Percentiles rank a stretch among this genome's conserved stretches.
Evolutionary conservation across 1,140 invertebrate genomes (phyloP).

Genomic region (Drosophila ohnishii): DNA sequence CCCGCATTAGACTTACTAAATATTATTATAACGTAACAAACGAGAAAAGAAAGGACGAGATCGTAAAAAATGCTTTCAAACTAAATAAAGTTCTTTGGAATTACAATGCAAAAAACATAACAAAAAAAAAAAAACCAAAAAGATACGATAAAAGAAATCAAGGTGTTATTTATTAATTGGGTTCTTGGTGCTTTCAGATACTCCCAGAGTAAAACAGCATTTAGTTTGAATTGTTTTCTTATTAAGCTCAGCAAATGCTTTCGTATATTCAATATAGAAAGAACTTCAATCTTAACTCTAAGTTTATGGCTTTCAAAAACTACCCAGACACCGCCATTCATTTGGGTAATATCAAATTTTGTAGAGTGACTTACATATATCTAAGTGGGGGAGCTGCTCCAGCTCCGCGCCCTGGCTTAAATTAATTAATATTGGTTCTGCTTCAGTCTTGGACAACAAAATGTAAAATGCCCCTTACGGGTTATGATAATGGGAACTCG

Average conservation of each 20-base stretch:
- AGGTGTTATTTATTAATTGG: neutral
- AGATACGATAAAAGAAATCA: constrained; percentile 31
- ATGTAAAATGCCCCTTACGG: constrained; percentile 43
- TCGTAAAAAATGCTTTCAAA: constrained; percentile 79
- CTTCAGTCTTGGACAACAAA: constrained; percentile 69
- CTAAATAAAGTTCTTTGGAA: constrained; percentile 82
- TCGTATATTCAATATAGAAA: constrained; percentile 47
- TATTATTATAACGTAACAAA: constrained; percentile 75
- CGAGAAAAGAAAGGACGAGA: constrained; percentile 52
- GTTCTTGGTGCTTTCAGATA: neutral
- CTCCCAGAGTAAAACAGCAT: constrained; percentile 2
- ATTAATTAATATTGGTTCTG: constrained; percentile 48
- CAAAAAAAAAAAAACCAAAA: constrained; percentile 50
- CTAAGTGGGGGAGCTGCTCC: constrained; percentile 26
- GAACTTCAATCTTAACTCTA: constrained; percentile 13
- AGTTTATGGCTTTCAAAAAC: constrained; percentile 33
- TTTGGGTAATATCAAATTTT: constrained; percentile 37
- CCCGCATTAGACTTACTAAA: constrained; percentile 76
- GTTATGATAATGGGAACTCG: constrained; percentile 2
- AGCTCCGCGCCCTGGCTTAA: constrained; percentile 22
- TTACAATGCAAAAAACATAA: constrained; percentile 66
- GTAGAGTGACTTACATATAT: constrained; percentile 12
- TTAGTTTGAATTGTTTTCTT: neutral
- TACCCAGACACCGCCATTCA: constrained; percentile 20
- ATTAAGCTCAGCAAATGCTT: constrained; percentile 21